phyloP scores from a whole-genome alignment of 2,797 vertebrate genomes.

The Gadopsis bispinosus region DNA sequence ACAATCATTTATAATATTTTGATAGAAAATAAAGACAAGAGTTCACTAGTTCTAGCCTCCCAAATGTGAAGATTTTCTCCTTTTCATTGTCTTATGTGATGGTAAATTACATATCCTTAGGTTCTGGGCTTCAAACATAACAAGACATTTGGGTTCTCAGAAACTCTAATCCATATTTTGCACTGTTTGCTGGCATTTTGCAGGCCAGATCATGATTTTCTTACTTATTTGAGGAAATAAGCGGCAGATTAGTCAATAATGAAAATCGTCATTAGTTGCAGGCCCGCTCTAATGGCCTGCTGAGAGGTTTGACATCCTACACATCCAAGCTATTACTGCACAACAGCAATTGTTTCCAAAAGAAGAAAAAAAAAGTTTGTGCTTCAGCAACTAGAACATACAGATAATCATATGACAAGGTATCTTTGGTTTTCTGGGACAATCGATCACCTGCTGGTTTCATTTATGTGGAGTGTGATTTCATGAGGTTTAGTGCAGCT shows the following conservation, averaged over 20 bases:
- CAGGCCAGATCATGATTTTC: background rate
- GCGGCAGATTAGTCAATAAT: background rate
- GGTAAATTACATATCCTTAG: background rate
- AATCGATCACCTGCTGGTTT: conserved; percentile 16
- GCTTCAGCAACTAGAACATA: background rate
- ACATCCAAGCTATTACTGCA: background rate
- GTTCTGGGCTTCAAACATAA: background rate
- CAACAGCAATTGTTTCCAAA: background rate
- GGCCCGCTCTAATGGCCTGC: background rate
- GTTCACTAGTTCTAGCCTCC: background rate
- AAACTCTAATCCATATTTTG: background rate
- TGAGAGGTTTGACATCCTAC: background rate
- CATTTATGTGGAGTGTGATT: conserved; percentile 14
- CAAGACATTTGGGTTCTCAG: background rate
- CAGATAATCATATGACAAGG: background rate
- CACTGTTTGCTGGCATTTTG: background rate
- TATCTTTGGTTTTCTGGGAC: background rate
- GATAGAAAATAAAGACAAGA: background rate
- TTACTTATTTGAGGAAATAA: background rate
- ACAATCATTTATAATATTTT: background rate
- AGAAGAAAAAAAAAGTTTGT: background rate
- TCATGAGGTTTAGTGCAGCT: background rate
- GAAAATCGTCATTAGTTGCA: background rate
- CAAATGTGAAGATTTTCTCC: background rate
- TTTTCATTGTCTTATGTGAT: background rate